Evolutionary conservation across 2,888 invertebrate species (phyloP).

Genomic region (Drosophila affinis): DNA sequence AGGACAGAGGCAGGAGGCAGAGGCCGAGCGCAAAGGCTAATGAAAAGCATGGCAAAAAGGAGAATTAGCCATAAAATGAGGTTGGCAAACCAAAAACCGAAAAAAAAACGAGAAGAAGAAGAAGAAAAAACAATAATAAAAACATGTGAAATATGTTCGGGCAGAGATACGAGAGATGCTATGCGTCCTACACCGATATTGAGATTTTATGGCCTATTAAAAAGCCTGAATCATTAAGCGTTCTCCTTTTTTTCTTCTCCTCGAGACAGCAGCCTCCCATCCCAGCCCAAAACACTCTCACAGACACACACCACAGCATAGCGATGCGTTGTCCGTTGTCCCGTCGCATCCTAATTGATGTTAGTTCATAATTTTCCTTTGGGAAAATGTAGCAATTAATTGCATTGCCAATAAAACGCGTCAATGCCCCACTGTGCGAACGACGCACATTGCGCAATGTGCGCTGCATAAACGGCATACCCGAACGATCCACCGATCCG

Average conservation of each 20-base stretch:
- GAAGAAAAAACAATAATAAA: conserved; percentile 68
- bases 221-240: conserved; percentile 76
- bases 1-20: conserved; percentile 13
- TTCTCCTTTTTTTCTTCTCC: conserved; percentile 33
- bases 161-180: conserved; percentile 49
- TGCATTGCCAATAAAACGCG: conserved; percentile 76
- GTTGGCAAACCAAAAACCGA: conserved; percentile 8
- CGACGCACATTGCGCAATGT: conserved; percentile 74
- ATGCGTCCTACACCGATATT: conserved; percentile 69
- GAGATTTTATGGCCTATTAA: conserved; percentile 76
- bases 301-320: background rate
- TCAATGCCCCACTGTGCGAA: conserved; percentile 74
- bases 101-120: conserved; percentile 62
- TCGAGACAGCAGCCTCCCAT: background rate
- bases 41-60: conserved; percentile 55
- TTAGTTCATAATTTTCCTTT: conserved; percentile 79
- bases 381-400: conserved; percentile 78
- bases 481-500: conserved; percentile 4
- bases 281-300: conserved; percentile 4
- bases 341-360: conserved; percentile 72
- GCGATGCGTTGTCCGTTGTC: conserved; percentile 37
- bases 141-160: conserved; percentile 76
- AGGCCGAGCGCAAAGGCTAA: conserved; percentile 42
- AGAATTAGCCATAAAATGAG: conserved; percentile 60
- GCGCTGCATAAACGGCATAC: conserved; percentile 52